Evolutionary conservation across 2,113 vertebrate genomes (phyloP).

Genomic region (Antennarius striatus): DNA sequence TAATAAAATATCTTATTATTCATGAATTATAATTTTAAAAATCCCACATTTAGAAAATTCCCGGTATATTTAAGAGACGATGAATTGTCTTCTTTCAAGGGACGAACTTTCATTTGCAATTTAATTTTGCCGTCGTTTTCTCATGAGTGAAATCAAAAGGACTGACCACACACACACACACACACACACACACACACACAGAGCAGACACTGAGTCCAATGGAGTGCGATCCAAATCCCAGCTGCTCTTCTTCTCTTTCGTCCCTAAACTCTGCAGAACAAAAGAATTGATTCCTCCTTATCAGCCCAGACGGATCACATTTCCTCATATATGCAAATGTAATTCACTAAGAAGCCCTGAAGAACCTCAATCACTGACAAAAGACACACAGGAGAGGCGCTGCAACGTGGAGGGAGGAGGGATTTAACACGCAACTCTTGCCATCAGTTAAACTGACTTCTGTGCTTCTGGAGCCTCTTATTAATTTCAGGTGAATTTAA

Average conservation of each 20-base stretch:
- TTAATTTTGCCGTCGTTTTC: too few relatives aligned
- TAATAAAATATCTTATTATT: too few relatives aligned
- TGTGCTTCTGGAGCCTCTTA: too few relatives aligned
- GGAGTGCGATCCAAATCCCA: slow-evolving; percentile 43
- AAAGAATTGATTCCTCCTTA: slow-evolving; percentile 52
- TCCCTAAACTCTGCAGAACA: slow-evolving; percentile 38
- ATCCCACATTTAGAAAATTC: too few relatives aligned
- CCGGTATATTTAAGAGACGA: too few relatives aligned
- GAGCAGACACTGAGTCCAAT: slow-evolving; percentile 9
- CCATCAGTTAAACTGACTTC: slow-evolving; percentile 1
- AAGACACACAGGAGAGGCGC: slow-evolving; percentile 17
- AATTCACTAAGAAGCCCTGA: slow-evolving; percentile 18
- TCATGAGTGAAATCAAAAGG: too few relatives aligned
- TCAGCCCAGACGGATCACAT: slow-evolving; percentile 60
- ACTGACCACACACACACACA: too few relatives aligned
- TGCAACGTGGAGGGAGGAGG: slow-evolving; percentile 12
- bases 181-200: too few relatives aligned
- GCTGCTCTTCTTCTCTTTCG: slow-evolving; percentile 28
- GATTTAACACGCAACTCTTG: slow-evolving; percentile 2
- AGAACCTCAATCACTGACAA: slow-evolving; percentile 19
- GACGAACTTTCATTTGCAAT: too few relatives aligned
- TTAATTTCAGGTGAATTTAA: too few relatives aligned
- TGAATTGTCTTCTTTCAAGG: too few relatives aligned
- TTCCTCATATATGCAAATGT: slow-evolving; percentile 45
- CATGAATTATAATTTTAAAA: too few relatives aligned